These are phyloP conservation scores for Rhingia campestris DNA, from an alignment of 2,888 invertebrate species.

Conservation along the genomic window DNA sequence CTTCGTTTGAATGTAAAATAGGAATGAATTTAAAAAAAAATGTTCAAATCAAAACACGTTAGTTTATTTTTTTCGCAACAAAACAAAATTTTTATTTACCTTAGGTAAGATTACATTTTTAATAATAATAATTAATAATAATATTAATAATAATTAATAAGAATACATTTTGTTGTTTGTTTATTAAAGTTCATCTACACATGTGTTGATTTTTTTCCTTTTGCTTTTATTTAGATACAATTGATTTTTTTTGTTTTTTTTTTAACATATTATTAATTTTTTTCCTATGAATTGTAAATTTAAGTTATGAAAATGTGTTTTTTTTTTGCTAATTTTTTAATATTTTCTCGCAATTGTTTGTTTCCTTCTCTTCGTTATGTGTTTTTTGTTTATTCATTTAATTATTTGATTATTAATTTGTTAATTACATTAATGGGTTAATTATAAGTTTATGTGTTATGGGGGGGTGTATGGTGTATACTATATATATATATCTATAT, in stretches of 20 bases:
- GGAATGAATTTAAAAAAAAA: not conserved
- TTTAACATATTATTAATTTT: conserved; percentile 13
- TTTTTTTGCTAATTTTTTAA: conserved; percentile 58
- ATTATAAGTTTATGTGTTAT: conserved; percentile 67
- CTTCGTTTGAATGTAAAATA: conserved; percentile 15
- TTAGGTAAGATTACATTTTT: conserved; percentile 74
- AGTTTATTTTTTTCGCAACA: conserved; percentile 70
- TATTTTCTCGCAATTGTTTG: conserved; percentile 52
- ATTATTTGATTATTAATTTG: conserved; percentile 64
- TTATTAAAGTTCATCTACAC: conserved; percentile 73
- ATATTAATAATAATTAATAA: conserved; percentile 77
- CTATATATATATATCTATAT: conserved; percentile 62
- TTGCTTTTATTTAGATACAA: conserved; percentile 66
- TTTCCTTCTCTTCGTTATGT: conserved; percentile 43
- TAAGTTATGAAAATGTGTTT: conserved; percentile 69
- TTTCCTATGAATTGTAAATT: conserved; percentile 71
- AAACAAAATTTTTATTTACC: conserved; percentile 74
- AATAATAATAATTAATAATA: conserved; percentile 74
- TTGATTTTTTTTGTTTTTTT: conserved; percentile 47
- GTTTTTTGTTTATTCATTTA: conserved; percentile 35
- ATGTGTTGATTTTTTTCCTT: conserved; percentile 74
- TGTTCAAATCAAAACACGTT: not conserved
- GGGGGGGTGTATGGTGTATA: conserved; percentile 56
- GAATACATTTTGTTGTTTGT: conserved; percentile 74
- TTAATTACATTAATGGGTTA: conserved; percentile 70